Evolutionary conservation across 1,140 invertebrate genomes (phyloP).

Genomic region (Tetramorium parvispinum): DNA sequence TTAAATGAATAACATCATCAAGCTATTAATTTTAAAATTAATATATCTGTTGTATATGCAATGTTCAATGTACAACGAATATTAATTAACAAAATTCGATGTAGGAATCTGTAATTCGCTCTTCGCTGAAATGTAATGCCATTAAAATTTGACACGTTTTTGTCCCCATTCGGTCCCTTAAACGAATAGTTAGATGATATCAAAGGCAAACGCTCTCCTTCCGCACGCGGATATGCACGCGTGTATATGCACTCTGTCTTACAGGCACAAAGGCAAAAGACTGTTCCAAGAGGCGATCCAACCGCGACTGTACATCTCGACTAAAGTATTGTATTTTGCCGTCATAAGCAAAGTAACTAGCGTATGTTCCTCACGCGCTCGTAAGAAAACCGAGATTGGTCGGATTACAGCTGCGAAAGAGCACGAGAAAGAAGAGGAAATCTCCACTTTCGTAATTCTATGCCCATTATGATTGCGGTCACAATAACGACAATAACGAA

Average conservation of each 20-base stretch:
- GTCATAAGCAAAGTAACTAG: slow-evolving; percentile 19
- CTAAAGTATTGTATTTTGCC: slow-evolving; percentile 16
- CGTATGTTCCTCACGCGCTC: not conserved
- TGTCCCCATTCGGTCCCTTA: not conserved
- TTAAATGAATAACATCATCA: not conserved
- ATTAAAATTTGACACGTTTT: slow-evolving; percentile 8
- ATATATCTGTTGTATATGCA: not conserved
- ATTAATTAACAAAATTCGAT: slow-evolving; percentile 15
- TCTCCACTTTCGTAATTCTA: not conserved
- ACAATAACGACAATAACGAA: not conserved
- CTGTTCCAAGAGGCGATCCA: slow-evolving; percentile 37
- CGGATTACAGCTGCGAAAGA: not conserved
- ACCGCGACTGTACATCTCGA: slow-evolving; percentile 26
- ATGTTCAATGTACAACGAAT: not conserved
- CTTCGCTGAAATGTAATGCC: too few relatives aligned
- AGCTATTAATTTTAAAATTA: slow-evolving; percentile 28
- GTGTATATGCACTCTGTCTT: slow-evolving; percentile 12
- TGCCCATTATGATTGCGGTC: not conserved
- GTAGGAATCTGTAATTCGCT: not conserved
- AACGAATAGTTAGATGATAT: slow-evolving; percentile 44
- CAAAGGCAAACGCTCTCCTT: slow-evolving; percentile 24
- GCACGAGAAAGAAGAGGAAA: not conserved
- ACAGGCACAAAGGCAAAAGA: slow-evolving; percentile 29
- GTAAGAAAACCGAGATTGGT: not conserved
- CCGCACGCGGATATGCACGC: not conserved